phyloP scores from a whole-genome alignment of 1,140 invertebrate species.

The Drosophila littoralis region DNA sequence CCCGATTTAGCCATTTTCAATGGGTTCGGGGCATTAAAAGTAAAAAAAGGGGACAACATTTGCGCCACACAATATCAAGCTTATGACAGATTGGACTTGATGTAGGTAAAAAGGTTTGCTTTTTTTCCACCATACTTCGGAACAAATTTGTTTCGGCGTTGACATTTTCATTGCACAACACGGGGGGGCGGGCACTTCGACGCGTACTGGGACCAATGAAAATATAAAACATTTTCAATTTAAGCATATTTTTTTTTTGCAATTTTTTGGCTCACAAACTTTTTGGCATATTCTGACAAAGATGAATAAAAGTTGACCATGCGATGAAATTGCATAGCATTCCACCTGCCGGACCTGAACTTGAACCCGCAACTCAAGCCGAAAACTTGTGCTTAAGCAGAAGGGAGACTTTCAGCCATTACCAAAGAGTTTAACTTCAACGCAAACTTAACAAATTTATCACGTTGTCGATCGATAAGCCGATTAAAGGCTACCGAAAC shows the following conservation, averaged over 20 bases:
- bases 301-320: conserved; percentile 53
- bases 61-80: conserved; percentile 8
- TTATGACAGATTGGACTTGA: conserved; percentile 49
- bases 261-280: conserved; percentile 47
- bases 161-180: conserved; percentile 53
- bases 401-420: too few relatives aligned
- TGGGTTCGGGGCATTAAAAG: not conserved
- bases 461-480: not conserved
- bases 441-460: not conserved
- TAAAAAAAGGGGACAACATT: not conserved
- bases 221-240: conserved; percentile 70
- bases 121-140: conserved; percentile 14
- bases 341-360: not conserved
- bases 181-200: not conserved
- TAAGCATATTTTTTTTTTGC: conserved; percentile 10
- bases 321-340: conserved; percentile 41
- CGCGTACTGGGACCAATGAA: conserved; percentile 19
- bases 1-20: too few relatives aligned
- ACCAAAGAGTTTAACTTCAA: not conserved
- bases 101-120: conserved; percentile 41
- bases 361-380: not conserved
- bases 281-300: conserved; percentile 64
- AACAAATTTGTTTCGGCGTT: conserved; percentile 53
- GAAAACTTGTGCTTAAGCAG: not conserved
- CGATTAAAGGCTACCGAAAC: not conserved